Evolutionary conservation across 2,888 invertebrate species (phyloP).

Genomic region (Calephelis perditalis): DNA sequence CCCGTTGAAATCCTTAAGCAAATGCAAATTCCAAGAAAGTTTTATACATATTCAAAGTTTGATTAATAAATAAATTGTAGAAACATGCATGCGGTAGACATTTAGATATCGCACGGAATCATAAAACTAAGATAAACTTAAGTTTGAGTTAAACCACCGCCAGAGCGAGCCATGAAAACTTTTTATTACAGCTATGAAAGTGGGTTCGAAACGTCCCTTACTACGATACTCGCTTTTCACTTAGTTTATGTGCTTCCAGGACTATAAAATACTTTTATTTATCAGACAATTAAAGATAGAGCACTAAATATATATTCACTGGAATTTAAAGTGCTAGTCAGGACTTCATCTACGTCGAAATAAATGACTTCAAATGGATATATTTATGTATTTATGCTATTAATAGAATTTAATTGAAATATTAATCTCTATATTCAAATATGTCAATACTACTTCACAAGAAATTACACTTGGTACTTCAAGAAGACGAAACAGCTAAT

Average conservation of each 20-base stretch:
- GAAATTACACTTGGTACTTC: too few species aligned
- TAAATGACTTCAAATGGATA: too few species aligned
- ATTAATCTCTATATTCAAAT: too few species aligned
- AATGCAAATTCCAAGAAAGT: too few species aligned
- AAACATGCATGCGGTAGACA: conserved; percentile 24
- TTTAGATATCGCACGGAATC: conserved; percentile 31
- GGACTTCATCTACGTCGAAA: too few species aligned
- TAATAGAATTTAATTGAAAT: too few species aligned
- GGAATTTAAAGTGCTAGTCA: too few species aligned
- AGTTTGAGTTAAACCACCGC: conserved; percentile 45
- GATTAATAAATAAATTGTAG: conserved; percentile 23
- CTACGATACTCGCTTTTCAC: conserved; percentile 25
- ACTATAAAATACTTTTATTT: conserved; percentile 10
- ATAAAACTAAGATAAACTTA: conserved; percentile 62
- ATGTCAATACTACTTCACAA: too few species aligned
- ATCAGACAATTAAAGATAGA: neutral
- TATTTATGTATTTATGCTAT: too few species aligned
- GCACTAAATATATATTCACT: conserved; percentile 2
- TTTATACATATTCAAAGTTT: conserved; percentile 1
- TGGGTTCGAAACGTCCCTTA: conserved; percentile 42
- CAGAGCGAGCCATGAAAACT: conserved; percentile 57
- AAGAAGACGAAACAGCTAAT: too few species aligned
- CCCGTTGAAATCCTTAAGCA: too few species aligned
- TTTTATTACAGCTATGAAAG: conserved; percentile 62
- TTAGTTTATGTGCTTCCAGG: conserved; percentile 9